Percentiles rank a stretch among this genome's conserved stretches.
phyloP scores from a whole-genome alignment of 2,113 vertebrate species.

The Osmerus eperlanus region DNA sequence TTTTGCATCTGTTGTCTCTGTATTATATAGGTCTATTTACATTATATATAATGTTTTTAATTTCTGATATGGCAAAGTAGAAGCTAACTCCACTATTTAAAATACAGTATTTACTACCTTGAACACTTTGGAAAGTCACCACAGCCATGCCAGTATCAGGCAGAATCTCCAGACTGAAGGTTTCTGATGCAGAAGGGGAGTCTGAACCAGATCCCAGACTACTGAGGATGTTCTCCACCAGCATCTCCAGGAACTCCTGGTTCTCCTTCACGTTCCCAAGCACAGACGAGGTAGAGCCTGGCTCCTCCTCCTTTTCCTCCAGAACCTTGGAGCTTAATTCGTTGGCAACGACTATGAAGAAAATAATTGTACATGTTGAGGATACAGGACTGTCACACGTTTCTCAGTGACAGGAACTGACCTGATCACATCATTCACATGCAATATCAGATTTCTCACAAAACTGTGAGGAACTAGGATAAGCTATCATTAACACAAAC shows the following conservation, averaged over 20 bases:
- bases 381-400: no score
- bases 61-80: no score
- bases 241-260: constrained; percentile 62
- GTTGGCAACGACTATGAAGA: no score
- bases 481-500: background rate
- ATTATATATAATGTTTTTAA: background rate
- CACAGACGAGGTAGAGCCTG: constrained; percentile 43
- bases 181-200: constrained; percentile 40
- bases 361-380: no score
- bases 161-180: constrained; percentile 78
- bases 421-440: no score
- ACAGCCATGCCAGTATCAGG: constrained; percentile 68
- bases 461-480: background rate
- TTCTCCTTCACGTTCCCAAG: constrained; percentile 73
- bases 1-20: no score
- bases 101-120: constrained; percentile 64
- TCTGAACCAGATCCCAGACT: constrained; percentile 11
- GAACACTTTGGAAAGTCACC: constrained; percentile 70
- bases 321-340: no score
- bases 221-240: constrained; percentile 77
- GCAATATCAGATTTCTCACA: no score
- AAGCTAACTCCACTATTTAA: background rate
- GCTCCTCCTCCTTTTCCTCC: background rate
- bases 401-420: no score
- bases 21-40: no score